Percentiles rank a stretch among this genome's conserved stretches.
phyloP scores from a whole-genome alignment of 1,140 invertebrate species.

The Leptinotarsa lineolata region DNA sequence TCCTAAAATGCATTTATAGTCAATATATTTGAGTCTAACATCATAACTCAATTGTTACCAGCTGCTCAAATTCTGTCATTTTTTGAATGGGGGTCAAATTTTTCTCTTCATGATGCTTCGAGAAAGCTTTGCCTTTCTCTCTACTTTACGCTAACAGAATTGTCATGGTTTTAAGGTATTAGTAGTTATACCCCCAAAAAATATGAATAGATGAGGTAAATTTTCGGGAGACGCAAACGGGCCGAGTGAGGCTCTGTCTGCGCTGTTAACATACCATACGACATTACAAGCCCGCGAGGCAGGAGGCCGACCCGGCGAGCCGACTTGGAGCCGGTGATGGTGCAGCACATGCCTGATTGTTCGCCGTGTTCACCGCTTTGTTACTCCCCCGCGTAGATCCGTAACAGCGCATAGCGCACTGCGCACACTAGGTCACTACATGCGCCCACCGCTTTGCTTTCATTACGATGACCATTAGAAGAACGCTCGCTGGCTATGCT shows the following conservation, averaged over 20 bases:
- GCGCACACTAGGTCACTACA: constrained; percentile 47
- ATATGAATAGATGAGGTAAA: too few relatives aligned
- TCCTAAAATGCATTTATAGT: too few relatives aligned
- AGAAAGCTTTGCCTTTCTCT: too few relatives aligned
- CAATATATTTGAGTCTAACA: too few relatives aligned
- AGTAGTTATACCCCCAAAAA: too few relatives aligned
- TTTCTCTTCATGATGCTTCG: too few relatives aligned
- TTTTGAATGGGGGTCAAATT: too few relatives aligned
- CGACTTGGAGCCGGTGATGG: constrained; percentile 27
- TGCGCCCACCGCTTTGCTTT: constrained; percentile 37
- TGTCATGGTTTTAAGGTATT: too few relatives aligned
- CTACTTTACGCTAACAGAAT: too few relatives aligned
- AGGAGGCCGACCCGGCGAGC: constrained; percentile 37
- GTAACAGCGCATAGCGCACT: constrained; percentile 48
- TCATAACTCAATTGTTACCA: too few relatives aligned
- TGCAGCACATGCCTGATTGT: constrained; percentile 38
- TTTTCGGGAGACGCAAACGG: neutral
- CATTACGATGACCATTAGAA: constrained; percentile 28
- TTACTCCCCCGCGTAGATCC: constrained; percentile 45
- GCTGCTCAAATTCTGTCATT: too few relatives aligned
- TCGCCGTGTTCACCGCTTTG: constrained; percentile 35
- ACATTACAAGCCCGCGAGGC: constrained; percentile 32
- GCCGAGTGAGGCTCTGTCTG: neutral
- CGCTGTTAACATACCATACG: constrained; percentile 7
- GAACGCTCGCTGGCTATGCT: constrained; percentile 1